Evolutionary conservation across 2,113 vertebrate genomes (phyloP).

Genomic region (Sapajus apella): DNA sequence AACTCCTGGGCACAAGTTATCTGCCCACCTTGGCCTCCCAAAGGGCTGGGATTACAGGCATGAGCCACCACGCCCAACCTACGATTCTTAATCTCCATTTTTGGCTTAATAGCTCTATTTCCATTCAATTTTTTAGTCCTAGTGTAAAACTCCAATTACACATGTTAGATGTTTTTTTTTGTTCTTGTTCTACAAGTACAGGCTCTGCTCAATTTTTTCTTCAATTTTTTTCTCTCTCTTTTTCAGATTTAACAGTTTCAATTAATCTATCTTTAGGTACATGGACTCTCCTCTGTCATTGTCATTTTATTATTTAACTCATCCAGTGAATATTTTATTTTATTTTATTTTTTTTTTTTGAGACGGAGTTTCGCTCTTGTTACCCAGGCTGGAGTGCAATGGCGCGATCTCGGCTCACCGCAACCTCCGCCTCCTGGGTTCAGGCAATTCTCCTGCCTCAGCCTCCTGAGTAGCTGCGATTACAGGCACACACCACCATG

Average conservation of each 20-base stretch:
- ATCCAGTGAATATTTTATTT: too few relatives aligned
- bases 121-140: neutral
- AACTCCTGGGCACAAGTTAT: neutral
- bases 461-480: too few relatives aligned
- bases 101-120: neutral
- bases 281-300: neutral
- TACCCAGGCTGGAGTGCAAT: too few relatives aligned
- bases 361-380: too few relatives aligned
- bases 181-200: neutral
- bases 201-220: neutral
- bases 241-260: neutral
- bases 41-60: neutral
- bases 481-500: too few relatives aligned
- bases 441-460: too few relatives aligned
- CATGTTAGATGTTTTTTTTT: neutral
- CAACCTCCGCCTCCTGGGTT: too few relatives aligned
- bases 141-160: neutral
- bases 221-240: too few relatives aligned
- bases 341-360: too few relatives aligned
- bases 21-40: neutral
- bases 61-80: neutral
- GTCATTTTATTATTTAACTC: neutral
- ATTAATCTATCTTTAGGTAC: neutral
- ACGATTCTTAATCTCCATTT: neutral
- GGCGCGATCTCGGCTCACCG: too few relatives aligned